Evolutionary conservation across 2,797 vertebrate species (phyloP).

Genomic region (Rousettus madagascariensis): DNA sequence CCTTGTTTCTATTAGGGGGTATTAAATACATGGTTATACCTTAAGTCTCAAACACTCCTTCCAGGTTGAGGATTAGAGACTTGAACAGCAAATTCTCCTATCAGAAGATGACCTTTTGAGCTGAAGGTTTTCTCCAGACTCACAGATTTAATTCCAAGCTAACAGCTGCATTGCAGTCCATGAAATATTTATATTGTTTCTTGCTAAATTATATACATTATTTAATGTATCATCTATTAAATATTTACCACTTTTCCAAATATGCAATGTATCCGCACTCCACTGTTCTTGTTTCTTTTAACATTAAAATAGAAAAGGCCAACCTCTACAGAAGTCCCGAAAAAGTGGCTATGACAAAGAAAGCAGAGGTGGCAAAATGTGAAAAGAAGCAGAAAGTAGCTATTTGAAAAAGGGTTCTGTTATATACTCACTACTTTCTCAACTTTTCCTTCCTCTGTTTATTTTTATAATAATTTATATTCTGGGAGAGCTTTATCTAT

Average conservation of each 20-base stretch:
- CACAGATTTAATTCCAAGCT: constrained; percentile 66
- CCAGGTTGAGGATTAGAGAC: not conserved
- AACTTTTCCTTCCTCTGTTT: not conserved
- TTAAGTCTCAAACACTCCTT: not conserved
- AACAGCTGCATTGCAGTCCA: constrained; percentile 71
- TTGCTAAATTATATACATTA: constrained; percentile 79
- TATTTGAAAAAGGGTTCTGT: not conserved
- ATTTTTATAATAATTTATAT: not conserved
- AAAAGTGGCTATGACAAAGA: constrained; percentile 36
- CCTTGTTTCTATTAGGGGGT: not conserved
- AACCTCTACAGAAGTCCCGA: constrained; percentile 22
- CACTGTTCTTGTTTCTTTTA: constrained; percentile 56
- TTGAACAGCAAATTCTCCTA: not conserved
- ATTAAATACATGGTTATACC: not conserved
- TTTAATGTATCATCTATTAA: constrained; percentile 76
- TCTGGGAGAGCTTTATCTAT: no score
- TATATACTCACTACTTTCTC: not conserved
- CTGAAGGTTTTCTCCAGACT: constrained; percentile 50
- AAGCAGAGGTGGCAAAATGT: not conserved
- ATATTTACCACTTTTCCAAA: constrained; percentile 74
- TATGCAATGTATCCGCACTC: constrained; percentile 59
- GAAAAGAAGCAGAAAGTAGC: not conserved
- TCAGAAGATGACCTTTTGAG: constrained; percentile 43
- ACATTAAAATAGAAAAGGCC: constrained; percentile 60
- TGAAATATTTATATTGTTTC: constrained; percentile 79